Conservation (phyloP, 2,797 vertebrate genomes). For the Momotus momota region DNA sequence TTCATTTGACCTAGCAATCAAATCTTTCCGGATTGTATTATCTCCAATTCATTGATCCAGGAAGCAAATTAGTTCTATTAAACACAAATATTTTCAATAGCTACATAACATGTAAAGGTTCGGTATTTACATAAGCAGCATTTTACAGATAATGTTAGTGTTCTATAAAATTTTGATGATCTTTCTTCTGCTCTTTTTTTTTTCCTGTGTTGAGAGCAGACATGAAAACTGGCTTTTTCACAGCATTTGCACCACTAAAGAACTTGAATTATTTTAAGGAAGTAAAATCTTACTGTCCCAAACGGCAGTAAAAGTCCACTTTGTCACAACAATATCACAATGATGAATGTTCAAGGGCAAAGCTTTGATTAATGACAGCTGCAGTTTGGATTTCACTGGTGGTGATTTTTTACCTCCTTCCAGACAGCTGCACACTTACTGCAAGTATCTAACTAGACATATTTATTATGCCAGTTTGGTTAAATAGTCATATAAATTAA, state of each 20-base stretch:
- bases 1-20: not conserved
- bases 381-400: slow-evolving; percentile 52
- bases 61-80: not conserved
- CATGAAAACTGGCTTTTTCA: not conserved
- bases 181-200: not conserved
- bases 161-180: not conserved
- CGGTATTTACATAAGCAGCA: not conserved
- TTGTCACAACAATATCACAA: not conserved
- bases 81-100: not conserved
- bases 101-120: not conserved
- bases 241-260: slow-evolving; percentile 7
- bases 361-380: slow-evolving; percentile 70
- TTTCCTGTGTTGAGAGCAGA: not conserved
- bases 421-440: slow-evolving; percentile 68
- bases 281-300: slow-evolving; percentile 11
- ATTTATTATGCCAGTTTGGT: slow-evolving; percentile 55
- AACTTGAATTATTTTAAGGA: slow-evolving; percentile 17
- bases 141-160: not conserved
- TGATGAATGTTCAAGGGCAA: slow-evolving; percentile 60
- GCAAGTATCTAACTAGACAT: slow-evolving; percentile 60
- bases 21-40: not conserved
- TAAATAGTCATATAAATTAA: slow-evolving; percentile 51
- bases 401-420: slow-evolving; percentile 56
- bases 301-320: slow-evolving; percentile 46
- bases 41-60: not conserved